Base-by-base conservation (phyloP, 2,797 vertebrate species). In the Myiotriccus ornatus region DNA sequence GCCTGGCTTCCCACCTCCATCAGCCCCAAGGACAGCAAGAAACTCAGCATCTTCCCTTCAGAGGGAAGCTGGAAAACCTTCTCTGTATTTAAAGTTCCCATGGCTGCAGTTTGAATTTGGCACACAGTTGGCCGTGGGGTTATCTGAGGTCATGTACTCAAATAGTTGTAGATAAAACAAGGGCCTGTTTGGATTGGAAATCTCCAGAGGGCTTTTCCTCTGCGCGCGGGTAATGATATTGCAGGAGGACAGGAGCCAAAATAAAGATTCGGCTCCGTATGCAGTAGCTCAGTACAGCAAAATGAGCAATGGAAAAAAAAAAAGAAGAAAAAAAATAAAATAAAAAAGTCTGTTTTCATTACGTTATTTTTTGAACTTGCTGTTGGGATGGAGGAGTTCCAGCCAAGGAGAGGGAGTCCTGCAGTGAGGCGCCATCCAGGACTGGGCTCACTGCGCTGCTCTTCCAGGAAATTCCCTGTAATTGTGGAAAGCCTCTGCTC, bases 71-170 rank as follows among this genome's bases (percentile, higher is more conserved):
- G 86, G 83, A 95, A 96, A 89, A 81, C 60, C 85, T 79, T 53
- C 87, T 46, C 85, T 30, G 75, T 92, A 34, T 94, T 93, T 93
- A 74, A 89, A 95, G 89, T 97, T 97, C 96, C 96, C 96, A 96
- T 94, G 96, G 90, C 87, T 93, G 91, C 89, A 92, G 80, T 87
- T 95, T 71, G 95, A 82, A 62, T 79, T 68, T 96, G 96, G 90
- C 95, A 93, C 53, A 12, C 52, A n/a, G 76, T 84, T 91, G 78
- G 84, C 91, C 50, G 1, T 0, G 35, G 85, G 95, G 96, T 97
- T 97, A 97, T 96, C 96, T 96, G 69, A 96, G 96, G 96, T 96
- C 93, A 75, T 90, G 94, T 93, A 95, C 93, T 97, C 95, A 81
- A 89, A 97, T 91, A 84, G 82, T 87, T 93, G 93, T 84, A 95